Percentiles rank a stretch among this genome's conserved stretches.
These are phyloP conservation scores for Prinia subflava DNA, from an alignment of 2,113 vertebrate genomes.

Conservation along the genomic window DNA sequence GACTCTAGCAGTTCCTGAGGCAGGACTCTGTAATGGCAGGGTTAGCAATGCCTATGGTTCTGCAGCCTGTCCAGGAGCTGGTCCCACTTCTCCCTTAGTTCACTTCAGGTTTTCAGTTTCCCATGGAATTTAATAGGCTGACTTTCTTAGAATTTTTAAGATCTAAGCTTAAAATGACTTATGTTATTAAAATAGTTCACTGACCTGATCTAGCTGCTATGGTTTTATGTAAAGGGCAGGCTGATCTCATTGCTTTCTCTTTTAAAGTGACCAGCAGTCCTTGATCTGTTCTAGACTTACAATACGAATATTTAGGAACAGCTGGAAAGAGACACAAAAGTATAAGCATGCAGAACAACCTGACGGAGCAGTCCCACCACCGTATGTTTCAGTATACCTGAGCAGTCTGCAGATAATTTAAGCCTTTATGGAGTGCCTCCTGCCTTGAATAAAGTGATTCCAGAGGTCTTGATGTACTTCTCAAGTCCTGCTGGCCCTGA, in stretches of 20 bases:
- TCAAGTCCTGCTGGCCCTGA: not conserved
- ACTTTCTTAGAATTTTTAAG: not conserved
- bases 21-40: not conserved
- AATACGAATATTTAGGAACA: not conserved
- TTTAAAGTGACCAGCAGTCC: not conserved
- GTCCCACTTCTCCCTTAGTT: not conserved
- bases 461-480: not conserved
- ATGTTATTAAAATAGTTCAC: not conserved
- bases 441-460: not conserved
- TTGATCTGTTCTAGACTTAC: not conserved
- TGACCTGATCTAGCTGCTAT: not conserved
- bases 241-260: not conserved
- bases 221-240: not conserved
- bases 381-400: not conserved
- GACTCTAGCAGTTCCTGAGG: not conserved
- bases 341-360: not conserved
- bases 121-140: not conserved
- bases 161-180: not conserved
- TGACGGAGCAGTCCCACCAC: not conserved
- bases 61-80: not conserved
- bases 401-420: not conserved
- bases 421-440: not conserved
- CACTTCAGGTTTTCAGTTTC: not conserved
- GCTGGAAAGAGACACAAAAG: not conserved
- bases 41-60: not conserved